These are phyloP conservation scores for Numenius phaeopus DNA, from an alignment of 2,797 vertebrate genomes.

Conservation along the genomic window DNA sequence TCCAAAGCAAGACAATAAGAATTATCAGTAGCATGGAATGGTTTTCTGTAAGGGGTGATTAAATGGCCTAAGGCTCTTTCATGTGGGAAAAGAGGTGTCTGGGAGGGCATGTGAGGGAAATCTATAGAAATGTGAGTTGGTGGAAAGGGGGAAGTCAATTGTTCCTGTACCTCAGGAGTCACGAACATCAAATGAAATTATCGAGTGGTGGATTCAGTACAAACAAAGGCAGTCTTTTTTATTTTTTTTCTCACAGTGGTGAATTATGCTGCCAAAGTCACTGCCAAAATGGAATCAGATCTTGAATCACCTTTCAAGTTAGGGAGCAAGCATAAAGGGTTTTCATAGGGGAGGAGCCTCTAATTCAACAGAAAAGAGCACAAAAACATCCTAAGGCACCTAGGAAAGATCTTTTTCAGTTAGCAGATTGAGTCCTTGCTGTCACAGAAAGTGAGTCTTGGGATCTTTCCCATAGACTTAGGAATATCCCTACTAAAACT, in stretches of 20 bases:
- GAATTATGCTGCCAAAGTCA: background rate
- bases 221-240: background rate
- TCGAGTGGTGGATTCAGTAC: background rate
- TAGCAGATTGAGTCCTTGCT: background rate
- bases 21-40: background rate
- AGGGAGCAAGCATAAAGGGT: background rate
- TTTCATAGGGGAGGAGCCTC: background rate
- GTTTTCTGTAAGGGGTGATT: background rate
- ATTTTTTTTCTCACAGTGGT: background rate
- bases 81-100: background rate
- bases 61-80: background rate
- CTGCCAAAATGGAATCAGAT: background rate
- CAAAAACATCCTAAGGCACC: background rate
- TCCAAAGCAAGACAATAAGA: constrained; percentile 16
- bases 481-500: background rate
- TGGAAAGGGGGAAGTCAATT: background rate
- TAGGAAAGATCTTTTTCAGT: background rate
- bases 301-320: background rate
- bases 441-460: background rate
- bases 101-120: fast-evolving
- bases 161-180: background rate
- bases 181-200: background rate
- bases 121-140: background rate
- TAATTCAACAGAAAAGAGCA: background rate
- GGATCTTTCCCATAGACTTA: background rate